Evolutionary conservation across 2,888 invertebrate genomes (phyloP).

Genomic region (Aplocera efformata): DNA sequence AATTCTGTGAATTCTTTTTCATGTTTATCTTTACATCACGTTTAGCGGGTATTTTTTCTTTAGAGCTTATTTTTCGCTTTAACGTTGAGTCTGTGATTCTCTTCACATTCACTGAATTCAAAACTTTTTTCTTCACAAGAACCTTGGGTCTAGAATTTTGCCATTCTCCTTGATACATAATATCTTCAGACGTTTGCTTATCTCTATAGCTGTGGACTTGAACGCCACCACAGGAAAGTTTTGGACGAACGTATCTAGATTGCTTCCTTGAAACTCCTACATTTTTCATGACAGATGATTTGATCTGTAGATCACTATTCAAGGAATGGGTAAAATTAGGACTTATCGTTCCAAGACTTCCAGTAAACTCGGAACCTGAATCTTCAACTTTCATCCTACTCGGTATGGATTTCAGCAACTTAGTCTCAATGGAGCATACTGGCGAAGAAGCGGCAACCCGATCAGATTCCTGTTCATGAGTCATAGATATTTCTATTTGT

Average conservation of each 20-base stretch:
- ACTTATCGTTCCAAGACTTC: slow-evolving; percentile 20
- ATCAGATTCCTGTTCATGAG: not conserved
- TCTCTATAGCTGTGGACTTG: slow-evolving; percentile 66
- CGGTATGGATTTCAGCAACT: slow-evolving; percentile 7
- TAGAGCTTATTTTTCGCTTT: slow-evolving; percentile 31
- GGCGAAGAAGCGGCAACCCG: not conserved
- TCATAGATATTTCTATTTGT: slow-evolving; percentile 11
- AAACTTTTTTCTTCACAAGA: slow-evolving; percentile 33
- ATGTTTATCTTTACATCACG: not conserved
- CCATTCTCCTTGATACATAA: slow-evolving; percentile 70
- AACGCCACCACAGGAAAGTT: slow-evolving; percentile 55
- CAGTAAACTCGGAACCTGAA: slow-evolving; percentile 42
- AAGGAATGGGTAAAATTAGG: not conserved
- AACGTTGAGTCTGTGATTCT: slow-evolving; percentile 28
- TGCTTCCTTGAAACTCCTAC: slow-evolving; percentile 1
- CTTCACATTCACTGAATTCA: slow-evolving; percentile 27
- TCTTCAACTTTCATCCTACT: slow-evolving; percentile 41
- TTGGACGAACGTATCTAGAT: slow-evolving; percentile 34
- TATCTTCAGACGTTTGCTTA: slow-evolving; percentile 54
- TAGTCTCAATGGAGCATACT: slow-evolving; percentile 6
- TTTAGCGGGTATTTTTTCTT: slow-evolving; percentile 16
- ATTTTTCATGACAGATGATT: slow-evolving; percentile 6
- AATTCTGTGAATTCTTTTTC: slow-evolving; percentile 2
- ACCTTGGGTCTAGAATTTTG: slow-evolving; percentile 42
- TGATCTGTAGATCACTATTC: slow-evolving; percentile 6